These are phyloP conservation scores for Heliconius sara DNA, from an alignment of 2,888 invertebrate genomes.

Conservation along the genomic window DNA sequence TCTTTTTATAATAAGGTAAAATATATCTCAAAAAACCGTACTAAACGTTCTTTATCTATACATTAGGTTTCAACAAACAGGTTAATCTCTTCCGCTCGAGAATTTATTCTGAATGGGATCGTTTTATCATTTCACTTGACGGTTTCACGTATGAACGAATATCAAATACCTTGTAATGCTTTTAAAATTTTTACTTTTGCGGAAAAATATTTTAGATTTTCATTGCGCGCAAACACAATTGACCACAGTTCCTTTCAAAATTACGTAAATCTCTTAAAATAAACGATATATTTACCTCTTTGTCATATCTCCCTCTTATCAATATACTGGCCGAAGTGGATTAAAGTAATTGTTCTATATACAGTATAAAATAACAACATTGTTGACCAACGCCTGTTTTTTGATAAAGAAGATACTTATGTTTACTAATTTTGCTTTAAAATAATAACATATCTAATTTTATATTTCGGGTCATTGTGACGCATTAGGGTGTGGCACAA, in stretches of 20 bases:
- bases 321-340: neutral
- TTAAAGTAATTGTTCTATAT: neutral
- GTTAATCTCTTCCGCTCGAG: slow-evolving; percentile 43
- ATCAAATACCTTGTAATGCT: slow-evolving; percentile 24
- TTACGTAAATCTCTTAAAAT: neutral
- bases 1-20: slow-evolving; percentile 37
- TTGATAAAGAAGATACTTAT: neutral
- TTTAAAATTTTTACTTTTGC: slow-evolving; percentile 26
- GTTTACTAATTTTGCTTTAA: too few species aligned
- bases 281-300: neutral
- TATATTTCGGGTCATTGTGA: too few species aligned
- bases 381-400: neutral
- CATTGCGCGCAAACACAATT: too few species aligned
- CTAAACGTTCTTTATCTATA: slow-evolving; percentile 33
- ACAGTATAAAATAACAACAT: slow-evolving; percentile 1
- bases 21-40: slow-evolving; percentile 36
- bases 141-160: slow-evolving; percentile 33
- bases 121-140: slow-evolving; percentile 41
- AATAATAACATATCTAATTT: too few species aligned
- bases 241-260: neutral
- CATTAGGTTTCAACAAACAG: slow-evolving; percentile 40
- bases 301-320: slow-evolving; percentile 10
- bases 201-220: slow-evolving; percentile 7
- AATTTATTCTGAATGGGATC: slow-evolving; percentile 32
- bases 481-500: too few species aligned